Conservation (phyloP, 2,113 vertebrate genomes). For the Ranitomeya imitator region DNA sequence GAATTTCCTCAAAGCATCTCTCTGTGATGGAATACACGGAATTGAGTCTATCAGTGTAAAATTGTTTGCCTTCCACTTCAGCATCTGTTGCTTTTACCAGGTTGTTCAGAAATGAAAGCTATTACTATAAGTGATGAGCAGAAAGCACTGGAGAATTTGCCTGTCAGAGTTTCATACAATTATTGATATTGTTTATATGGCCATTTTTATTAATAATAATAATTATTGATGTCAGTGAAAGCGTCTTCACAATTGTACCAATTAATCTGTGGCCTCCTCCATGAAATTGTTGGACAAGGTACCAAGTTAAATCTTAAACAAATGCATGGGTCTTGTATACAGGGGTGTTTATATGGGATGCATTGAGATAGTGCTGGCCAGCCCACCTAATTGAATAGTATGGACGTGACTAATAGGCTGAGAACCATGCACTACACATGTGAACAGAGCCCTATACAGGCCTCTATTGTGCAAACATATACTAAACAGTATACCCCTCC, state of each 20-base stretch:
- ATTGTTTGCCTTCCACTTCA: constrained; percentile 53
- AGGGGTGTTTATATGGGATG: too few species aligned
- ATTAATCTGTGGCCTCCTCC: not conserved
- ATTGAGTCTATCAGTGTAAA: constrained; percentile 38
- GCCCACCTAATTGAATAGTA: too few species aligned
- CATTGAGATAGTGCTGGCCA: too few species aligned
- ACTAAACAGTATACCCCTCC: too few species aligned
- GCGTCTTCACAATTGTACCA: not conserved
- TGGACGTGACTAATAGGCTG: too few species aligned
- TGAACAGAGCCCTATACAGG: too few species aligned
- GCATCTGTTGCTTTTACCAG: constrained; percentile 42
- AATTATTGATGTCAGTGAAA: not conserved
- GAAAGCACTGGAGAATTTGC: not conserved
- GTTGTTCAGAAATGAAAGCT: constrained; percentile 32
- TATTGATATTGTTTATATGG: constrained; percentile 2
- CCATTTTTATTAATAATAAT: not conserved
- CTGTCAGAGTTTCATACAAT: not conserved
- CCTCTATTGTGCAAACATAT: too few species aligned
- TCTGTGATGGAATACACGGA: constrained; percentile 30
- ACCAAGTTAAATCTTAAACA: too few species aligned
- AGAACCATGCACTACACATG: too few species aligned
- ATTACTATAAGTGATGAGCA: constrained; percentile 2
- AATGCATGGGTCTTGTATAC: too few species aligned
- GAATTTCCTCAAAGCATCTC: constrained; percentile 43
- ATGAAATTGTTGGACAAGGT: too few species aligned